Base-by-base conservation (phyloP, 92 coral and sea anemone species). In the Epizoanthus fatuus region DNA sequence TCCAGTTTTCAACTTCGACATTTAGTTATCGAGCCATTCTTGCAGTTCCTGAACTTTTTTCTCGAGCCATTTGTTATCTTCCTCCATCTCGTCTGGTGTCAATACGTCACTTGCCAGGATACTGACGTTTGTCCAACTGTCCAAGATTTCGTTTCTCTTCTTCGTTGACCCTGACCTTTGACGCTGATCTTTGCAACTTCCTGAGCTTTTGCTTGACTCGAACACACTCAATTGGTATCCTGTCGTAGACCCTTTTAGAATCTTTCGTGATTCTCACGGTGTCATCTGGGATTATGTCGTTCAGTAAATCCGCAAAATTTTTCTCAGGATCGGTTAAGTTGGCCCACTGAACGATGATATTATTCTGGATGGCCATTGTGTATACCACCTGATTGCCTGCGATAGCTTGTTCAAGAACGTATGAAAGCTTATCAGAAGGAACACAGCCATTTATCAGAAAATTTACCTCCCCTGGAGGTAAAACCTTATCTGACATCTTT, bases 1-100 rank as follows among this genome's bases (percentile, higher is more conserved):
- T 91, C 92, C 92, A 91, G 20, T 87, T 57, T 40, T 76, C 83
- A 17, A 86, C 65, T 29, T 86, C 86, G 14, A 65, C 68, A 32
- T 88, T 75, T 52, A 83, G 35, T 57, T 81, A 19, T 88, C 78
- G 2, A 88, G 42, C 35, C 80, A 4, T 38, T 88, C 88, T 14
- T 87, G 81, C 67, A 87, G 52, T 16, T 51, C 69, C 69, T 59
- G 42, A 2, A 83, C 71, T 64, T 86, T 56, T 22, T 68, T n/a
- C 12, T 60, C 42, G 29, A 69, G 57, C 32, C 72, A 13, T 42
- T 62, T 79, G 6, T 20, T 70, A 4, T 89, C 85, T 45, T 67
- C 54, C 29, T 75, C 88, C 69, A 73, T 42, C 42, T 88, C 85
- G 2, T 72, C 73, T 12, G 66, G 56, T 25, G 84, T 65, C 37